A percentile compares a stretch with the other conserved stretches of the same genome.
These are phyloP conservation scores for Herpetotheres cachinnans DNA, from an alignment of 2,113 vertebrate species.

Conservation along the genomic window DNA sequence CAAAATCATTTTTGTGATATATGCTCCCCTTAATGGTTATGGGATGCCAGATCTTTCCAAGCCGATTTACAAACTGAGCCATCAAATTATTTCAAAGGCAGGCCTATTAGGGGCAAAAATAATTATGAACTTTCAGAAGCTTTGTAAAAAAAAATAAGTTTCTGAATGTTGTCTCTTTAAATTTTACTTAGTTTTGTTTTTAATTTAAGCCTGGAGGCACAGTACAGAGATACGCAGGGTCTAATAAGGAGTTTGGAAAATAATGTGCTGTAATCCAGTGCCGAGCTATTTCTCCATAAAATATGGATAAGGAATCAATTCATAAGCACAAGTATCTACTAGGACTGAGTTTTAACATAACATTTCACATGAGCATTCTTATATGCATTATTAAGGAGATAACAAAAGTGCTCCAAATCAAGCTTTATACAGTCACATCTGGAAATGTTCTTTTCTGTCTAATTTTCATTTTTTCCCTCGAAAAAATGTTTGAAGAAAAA, in stretches of 20 bases:
- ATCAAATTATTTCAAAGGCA: conserved; percentile 60
- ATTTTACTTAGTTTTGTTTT: conserved; percentile 60
- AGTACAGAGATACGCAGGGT: background rate
- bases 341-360: conserved; percentile 26
- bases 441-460: conserved; percentile 61
- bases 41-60: conserved; percentile 43
- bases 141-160: conserved; percentile 54
- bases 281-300: background rate
- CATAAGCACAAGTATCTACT: conserved; percentile 36
- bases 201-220: conserved; percentile 62
- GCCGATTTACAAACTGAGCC: conserved; percentile 42
- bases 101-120: conserved; percentile 56
- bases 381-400: conserved; percentile 60
- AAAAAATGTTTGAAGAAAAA: conserved; percentile 32
- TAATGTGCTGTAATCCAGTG: conserved; percentile 17
- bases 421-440: conserved; percentile 59
- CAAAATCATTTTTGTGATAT: conserved; percentile 61
- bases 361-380: conserved; percentile 19
- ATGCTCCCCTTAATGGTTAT: conserved; percentile 35
- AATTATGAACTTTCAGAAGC: conserved; percentile 39
- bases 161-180: conserved; percentile 63
- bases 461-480: background rate
- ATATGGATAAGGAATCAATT: conserved; percentile 56
- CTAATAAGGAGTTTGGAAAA: conserved; percentile 39
- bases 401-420: conserved; percentile 51